Conservation (phyloP, 92 coral and sea anemone genomes). For the Bergia sp. region DNA sequence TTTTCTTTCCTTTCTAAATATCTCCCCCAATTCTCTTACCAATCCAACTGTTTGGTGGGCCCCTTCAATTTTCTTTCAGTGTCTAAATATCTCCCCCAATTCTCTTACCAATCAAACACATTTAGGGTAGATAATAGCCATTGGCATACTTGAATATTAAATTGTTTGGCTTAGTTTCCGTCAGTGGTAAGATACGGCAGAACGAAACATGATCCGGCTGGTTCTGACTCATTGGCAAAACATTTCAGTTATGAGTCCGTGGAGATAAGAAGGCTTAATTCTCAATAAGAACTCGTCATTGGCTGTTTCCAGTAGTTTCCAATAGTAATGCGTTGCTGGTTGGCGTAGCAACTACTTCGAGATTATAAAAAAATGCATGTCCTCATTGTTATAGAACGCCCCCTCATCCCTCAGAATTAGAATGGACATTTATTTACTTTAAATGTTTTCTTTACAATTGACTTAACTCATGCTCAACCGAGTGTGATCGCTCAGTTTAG, state of each 20-base stretch:
- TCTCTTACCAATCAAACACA: no score
- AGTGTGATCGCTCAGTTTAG: background rate
- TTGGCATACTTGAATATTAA: no score
- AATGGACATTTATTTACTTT: background rate
- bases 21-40: no score
- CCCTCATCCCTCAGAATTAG: conserved; percentile 7
- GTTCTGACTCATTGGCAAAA: conserved; percentile 2
- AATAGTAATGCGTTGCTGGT: background rate
- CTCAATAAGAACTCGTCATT: background rate
- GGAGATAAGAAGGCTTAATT: conserved; percentile 4
- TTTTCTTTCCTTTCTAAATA: no score
- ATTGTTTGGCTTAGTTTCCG: no score
- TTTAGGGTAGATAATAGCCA: no score
- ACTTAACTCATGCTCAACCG: background rate
- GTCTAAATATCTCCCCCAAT: no score
- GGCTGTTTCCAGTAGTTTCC: background rate
- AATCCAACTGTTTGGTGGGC: no score
- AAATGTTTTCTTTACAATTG: background rate
- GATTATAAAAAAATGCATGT: background rate
- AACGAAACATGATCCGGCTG: conserved; percentile 1
- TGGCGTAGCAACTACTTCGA: background rate
- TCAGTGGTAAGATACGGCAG: background rate
- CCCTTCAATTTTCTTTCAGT: no score
- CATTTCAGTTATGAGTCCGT: background rate
- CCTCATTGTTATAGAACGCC: conserved; percentile 4